Base-by-base conservation (phyloP, 2,797 vertebrate genomes). In the Thamnophis elegans region DNA sequence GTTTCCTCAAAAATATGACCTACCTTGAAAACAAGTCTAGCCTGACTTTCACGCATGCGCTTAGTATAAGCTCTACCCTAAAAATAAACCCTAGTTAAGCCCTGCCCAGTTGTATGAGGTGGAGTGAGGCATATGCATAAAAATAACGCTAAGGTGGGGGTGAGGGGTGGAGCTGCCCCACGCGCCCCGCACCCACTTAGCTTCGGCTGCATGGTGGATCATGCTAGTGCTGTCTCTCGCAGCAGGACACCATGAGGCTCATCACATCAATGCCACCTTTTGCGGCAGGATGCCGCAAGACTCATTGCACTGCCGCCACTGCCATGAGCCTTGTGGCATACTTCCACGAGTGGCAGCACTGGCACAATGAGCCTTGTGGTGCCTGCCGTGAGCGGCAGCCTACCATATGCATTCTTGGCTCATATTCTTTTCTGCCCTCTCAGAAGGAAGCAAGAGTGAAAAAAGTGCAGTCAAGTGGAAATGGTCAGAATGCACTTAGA, bases 381-480 rank as follows among this genome's bases (percentile, higher is more conserved):
- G 2, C 58, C 58, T 59, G 20, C 20, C 20, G 20, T 22, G 2
- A 59, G 56, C 2, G 1, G 5, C 58, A 59, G 20, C 20, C 22
- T 22, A 59, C 47, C 6, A n/a, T 22, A 91, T 91, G 90, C 0
- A 0, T 90, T 89, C 94, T 96, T 95, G n/a, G 51, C 95, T 96
- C 92, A 13, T 93, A 95, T 96, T 96, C 88, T 18, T 93, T 96
- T 94, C 87, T 90, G 95, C 93, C 89, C 93, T 94, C 96, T 96
- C 96, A 92, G 92, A 95, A 73, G 68, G 53, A 56, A 93, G 94
- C 95, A 95, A 92, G 92, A 89, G 93, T 90, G 91, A 2, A 16
- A 91, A 93, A 94, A 94, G 94, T 96, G 98, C 98, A 98, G 98
- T 99, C 98, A 98, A 98, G 98, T 98, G 97, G 98, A 99, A 97